Conservation (phyloP, 2,888 invertebrate genomes). For the Aspidiotus rigidus region DNA sequence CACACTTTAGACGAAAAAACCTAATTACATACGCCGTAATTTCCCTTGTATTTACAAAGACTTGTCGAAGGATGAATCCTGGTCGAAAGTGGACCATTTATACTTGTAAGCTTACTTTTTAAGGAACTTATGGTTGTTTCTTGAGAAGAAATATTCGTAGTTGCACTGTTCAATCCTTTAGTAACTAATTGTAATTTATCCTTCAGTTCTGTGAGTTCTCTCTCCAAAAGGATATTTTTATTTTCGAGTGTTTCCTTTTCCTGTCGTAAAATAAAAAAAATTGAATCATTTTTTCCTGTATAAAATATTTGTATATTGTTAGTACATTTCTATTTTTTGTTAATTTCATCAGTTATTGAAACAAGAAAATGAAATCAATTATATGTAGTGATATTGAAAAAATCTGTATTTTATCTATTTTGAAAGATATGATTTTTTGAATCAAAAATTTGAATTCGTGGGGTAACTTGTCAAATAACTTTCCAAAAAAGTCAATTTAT, state of each 20-base stretch:
- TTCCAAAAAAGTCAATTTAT: too few species aligned
- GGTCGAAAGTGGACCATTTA: too few species aligned
- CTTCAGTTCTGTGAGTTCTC: slow-evolving; percentile 59
- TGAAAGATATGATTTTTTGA: neutral
- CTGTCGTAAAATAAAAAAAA: slow-evolving; percentile 37
- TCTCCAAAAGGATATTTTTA: slow-evolving; percentile 61
- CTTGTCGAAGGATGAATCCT: too few species aligned
- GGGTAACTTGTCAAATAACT: neutral
- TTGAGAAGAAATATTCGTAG: slow-evolving; percentile 59
- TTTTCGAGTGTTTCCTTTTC: slow-evolving; percentile 67
- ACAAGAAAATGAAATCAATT: neutral
- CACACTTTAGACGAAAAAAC: too few species aligned
- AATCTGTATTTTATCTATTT: too few species aligned
- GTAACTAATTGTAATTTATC: slow-evolving; percentile 57
- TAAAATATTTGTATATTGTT: too few species aligned
- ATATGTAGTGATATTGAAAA: too few species aligned
- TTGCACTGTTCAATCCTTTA: slow-evolving; percentile 56
- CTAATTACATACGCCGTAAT: too few species aligned
- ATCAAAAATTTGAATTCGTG: neutral
- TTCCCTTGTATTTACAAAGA: too few species aligned
- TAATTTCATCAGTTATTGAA: neutral
- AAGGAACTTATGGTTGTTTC: slow-evolving; percentile 59
- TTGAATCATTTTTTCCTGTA: too few species aligned
- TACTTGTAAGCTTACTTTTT: slow-evolving; percentile 56
- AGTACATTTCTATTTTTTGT: too few species aligned